Base-by-base conservation (phyloP, 2,888 invertebrate genomes). In the Lissocephala sabroskyi region DNA sequence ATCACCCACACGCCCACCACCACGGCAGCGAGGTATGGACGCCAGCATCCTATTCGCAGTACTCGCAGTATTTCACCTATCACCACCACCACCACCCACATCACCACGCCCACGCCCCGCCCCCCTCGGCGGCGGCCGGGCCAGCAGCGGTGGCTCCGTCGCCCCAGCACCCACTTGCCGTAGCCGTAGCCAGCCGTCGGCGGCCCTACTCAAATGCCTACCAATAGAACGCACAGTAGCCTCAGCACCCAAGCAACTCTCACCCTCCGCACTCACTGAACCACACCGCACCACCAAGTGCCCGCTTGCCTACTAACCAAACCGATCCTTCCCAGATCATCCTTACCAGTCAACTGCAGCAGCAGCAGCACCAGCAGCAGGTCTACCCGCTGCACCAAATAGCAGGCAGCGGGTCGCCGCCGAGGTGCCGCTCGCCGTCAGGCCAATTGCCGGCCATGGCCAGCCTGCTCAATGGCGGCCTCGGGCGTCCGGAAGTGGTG, bases 51-150 rank as follows among this genome's bases (percentile, higher is more conserved):
- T 85, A 88, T 85, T 86, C 87, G 84, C 87, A 88, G 86, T 88
- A 88, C 85, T 82, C 82, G 79, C 88, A 89, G 87, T 89, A 88
- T 87, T 89, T 88, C 86, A 87, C 88, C 82, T 88, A 88, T 85
- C 88, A 88, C 86, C 88, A 88, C 82, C 70, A 68, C 52, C 75
- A 74, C 58, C 74, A 75, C 58, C 65, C 54, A 46, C 73, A 76
- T 62, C 82, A 82, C 63, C 79, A 80, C 51, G 56, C 62, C 61
- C 85, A 84, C 14, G 14, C 35, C 14, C 9, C 35, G 35, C 23
- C 23, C 7, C 23, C 23, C 73, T 45, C 56, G 45, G 29, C 57
- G 32, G 62, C 59, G 28, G n/a, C n/a, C n/a, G n/a, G n/a, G n/a
- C n/a, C 68, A 86, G 84, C 84, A 85, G 79, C 80, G 80, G 81